phyloP scores from a whole-genome alignment of 2,797 vertebrate genomes.

The Semaprochilodus insignis region DNA sequence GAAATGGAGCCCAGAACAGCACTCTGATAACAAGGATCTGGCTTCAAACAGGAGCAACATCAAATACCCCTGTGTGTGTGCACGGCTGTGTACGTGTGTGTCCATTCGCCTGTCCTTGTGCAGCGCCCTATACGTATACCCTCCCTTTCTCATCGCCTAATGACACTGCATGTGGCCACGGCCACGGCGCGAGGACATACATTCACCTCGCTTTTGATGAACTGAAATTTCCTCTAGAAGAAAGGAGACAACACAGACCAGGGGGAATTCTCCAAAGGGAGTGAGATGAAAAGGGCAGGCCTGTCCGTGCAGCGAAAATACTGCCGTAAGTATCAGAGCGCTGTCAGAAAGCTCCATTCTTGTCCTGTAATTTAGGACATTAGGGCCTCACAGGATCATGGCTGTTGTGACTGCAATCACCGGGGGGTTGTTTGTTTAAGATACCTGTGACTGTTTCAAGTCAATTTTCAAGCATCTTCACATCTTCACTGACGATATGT shows the following conservation, averaged over 20 bases:
- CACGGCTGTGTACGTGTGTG: conserved; percentile 48
- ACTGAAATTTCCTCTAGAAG: conserved; percentile 90
- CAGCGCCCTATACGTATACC: conserved; percentile 49
- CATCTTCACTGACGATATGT: conserved; percentile 2
- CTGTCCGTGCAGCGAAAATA: conserved; percentile 84
- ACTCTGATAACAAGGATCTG: conserved; percentile 89
- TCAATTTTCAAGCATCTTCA: conserved; percentile 35
- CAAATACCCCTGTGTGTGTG: conserved; percentile 83
- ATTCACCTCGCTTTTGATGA: conserved; percentile 97
- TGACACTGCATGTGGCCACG: conserved; percentile 76
- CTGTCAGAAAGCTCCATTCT: conserved; percentile 83
- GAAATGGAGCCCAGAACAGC: conserved; percentile 88
- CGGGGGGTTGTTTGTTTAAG: conserved; percentile 56
- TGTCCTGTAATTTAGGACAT: conserved; percentile 86
- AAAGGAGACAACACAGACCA: conserved; percentile 81
- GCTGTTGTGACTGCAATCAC: conserved; percentile 79
- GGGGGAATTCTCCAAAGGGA: conserved; percentile 87
- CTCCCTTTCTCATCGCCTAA: conserved; percentile 72
- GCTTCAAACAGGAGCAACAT: conserved; percentile 92
- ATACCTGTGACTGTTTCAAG: conserved; percentile 51
- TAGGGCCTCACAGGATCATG: conserved; percentile 81
- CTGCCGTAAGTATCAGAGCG: conserved; percentile 83
- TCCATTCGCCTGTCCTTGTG: conserved; percentile 47
- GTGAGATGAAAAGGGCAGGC: conserved; percentile 92
- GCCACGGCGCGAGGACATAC: conserved; percentile 84